These are phyloP conservation scores for Sebastes minor DNA, from an alignment of 2,797 vertebrate species.

Conservation along the genomic window DNA sequence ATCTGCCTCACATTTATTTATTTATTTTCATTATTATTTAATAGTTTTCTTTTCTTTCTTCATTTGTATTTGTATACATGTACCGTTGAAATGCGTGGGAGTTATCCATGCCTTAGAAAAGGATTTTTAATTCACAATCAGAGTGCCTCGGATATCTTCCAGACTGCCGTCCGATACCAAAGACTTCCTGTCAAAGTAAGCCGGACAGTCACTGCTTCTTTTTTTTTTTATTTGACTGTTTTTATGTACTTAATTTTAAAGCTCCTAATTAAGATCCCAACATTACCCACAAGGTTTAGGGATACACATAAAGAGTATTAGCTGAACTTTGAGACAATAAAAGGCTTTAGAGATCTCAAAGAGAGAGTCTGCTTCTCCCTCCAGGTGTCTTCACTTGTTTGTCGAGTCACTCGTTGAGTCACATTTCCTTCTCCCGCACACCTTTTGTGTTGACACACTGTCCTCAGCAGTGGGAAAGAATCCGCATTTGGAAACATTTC, in stretches of 20 bases:
- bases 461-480: conserved; percentile 45
- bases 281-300: background rate
- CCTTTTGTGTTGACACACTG: conserved; percentile 20
- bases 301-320: background rate
- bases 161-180: too few relatives aligned
- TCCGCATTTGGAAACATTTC: conserved; percentile 50
- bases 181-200: too few relatives aligned
- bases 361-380: background rate
- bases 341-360: background rate
- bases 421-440: conserved; percentile 28
- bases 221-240: background rate
- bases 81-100: accelerated
- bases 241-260: background rate
- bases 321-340: background rate
- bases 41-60: too few relatives aligned
- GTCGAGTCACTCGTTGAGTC: conserved; percentile 34
- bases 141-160: too few relatives aligned
- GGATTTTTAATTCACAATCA: too few relatives aligned
- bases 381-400: conserved; percentile 4
- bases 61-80: too few relatives aligned
- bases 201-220: too few relatives aligned
- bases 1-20: too few relatives aligned
- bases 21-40: too few relatives aligned
- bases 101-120: too few relatives aligned
- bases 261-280: background rate